Evolutionary conservation across 2,797 vertebrate genomes (phyloP), one percentile per base, ranked within the genome.

Genomic region (Acanthurus leucopareius): DNA sequence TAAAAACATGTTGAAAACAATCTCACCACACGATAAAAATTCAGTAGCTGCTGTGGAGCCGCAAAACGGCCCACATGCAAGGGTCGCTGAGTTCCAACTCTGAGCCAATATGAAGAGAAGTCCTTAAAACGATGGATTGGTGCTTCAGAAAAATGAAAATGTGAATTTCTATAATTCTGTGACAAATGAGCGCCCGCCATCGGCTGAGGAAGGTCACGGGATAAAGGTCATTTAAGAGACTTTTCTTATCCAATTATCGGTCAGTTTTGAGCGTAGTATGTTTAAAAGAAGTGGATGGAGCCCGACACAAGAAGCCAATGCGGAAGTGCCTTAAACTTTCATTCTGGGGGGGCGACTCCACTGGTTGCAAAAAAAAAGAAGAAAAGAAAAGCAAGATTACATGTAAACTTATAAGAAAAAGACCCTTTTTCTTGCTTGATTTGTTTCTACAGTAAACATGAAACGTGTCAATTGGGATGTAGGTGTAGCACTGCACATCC

Each of bases 281-380:
- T 22, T 6, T 35, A 6, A 28, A n/a, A 25, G 16, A 28, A 13
- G 16, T 9, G 17, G 58, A 52, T 10, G 47, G 32, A 59, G 56
- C 63, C 17, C 32, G 49, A 64, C 28, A 51, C 25, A 35, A 19
- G 28, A 67, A 44, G 56, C 63, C 20, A 16, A 40, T 15, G 28
- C 13, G 25, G 64, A 61, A 32, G 73, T 60, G 58, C 63, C 56
- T 68, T 48, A 16, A 19, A 32, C 4, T 25, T 68, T 64, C 56
- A 60, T 68, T 53, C 63, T 61, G 57, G 57, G 28, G 28, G 19
- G 57, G 57, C 15, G n/a, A 40, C 20, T 58, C 32, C 56, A 58
- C 32, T 11, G 28, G 16, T 38, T 58, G 16, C 16, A 9, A 20
- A n/a, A n/a, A 25, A 25, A 25, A 25, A 32, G 4, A n/a, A n/a